Evolutionary conservation across 2,113 vertebrate genomes (phyloP).

Genomic region (Plecturocebus donacophilus): DNA sequence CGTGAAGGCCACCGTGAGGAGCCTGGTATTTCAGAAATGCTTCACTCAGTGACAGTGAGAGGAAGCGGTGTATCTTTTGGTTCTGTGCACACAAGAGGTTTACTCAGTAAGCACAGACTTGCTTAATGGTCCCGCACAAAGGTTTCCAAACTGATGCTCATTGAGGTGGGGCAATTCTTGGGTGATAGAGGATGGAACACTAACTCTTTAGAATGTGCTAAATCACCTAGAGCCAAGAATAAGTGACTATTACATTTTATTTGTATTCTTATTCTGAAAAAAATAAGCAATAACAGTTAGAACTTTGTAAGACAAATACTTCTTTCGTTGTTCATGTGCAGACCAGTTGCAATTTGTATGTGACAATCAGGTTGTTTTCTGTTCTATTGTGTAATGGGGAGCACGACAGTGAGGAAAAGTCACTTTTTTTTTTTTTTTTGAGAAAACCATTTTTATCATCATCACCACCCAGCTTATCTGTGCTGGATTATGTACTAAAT

Average conservation of each 20-base stretch:
- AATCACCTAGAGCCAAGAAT: neutral
- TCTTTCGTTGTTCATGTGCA: neutral
- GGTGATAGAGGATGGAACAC: neutral
- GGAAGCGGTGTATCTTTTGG: neutral
- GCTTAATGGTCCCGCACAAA: neutral
- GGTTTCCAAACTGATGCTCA: neutral
- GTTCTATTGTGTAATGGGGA: neutral
- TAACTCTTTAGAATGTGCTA: neutral
- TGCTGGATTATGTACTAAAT: slow-evolving; percentile 86
- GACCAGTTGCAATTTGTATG: neutral
- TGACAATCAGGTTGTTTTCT: neutral
- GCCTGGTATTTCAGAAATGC: neutral
- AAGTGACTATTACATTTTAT: neutral
- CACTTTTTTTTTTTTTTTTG: slow-evolving; percentile 73
- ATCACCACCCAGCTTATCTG: slow-evolving; percentile 83
- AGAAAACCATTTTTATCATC: slow-evolving; percentile 90
- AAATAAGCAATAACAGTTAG: slow-evolving; percentile 11
- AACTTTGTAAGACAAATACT: neutral
- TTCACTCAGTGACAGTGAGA: neutral
- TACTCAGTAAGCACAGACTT: neutral
- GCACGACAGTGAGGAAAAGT: neutral
- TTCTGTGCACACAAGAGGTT: neutral
- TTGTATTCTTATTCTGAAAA: neutral
- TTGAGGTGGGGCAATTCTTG: neutral
- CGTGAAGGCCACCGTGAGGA: slow-evolving; percentile 56